A percentile compares a stretch with the other conserved stretches of the same genome.
These are phyloP conservation scores for Protophormia terraenovae DNA, from an alignment of 2,888 invertebrate genomes.

Conservation along the genomic window DNA sequence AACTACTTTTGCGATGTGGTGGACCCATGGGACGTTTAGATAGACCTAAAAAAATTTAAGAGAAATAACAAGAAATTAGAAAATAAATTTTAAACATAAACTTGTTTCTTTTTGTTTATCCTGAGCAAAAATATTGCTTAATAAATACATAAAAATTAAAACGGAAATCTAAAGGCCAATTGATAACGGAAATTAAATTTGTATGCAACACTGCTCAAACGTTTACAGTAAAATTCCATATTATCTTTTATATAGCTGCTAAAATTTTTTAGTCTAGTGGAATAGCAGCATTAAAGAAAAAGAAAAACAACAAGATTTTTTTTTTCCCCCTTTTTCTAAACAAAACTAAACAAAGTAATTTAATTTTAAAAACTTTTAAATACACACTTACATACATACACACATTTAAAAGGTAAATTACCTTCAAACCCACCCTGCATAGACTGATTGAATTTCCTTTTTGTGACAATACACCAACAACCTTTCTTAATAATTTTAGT, in stretches of 20 bases:
- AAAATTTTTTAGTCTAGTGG: no score
- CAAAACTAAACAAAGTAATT: no score
- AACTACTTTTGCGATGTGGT: slow-evolving; percentile 81
- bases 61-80: background rate
- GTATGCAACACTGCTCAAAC: slow-evolving; percentile 48
- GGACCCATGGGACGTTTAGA: slow-evolving; percentile 81
- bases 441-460: slow-evolving; percentile 50
- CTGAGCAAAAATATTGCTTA: background rate
- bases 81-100: background rate
- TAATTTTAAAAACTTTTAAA: no score
- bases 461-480: background rate
- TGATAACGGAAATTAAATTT: slow-evolving; percentile 70
- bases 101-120: no score
- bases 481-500: background rate
- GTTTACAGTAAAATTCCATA: no score
- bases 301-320: background rate
- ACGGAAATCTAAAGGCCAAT: slow-evolving; percentile 61
- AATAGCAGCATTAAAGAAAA: no score
- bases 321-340: background rate
- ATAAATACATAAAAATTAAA: background rate
- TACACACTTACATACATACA: background rate
- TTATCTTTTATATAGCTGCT: no score
- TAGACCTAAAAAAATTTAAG: slow-evolving; percentile 75
- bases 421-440: slow-evolving; percentile 23
- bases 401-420: slow-evolving; percentile 28